Conservation (phyloP, 2,797 vertebrate genomes). For the Cheirogaleus major region DNA sequence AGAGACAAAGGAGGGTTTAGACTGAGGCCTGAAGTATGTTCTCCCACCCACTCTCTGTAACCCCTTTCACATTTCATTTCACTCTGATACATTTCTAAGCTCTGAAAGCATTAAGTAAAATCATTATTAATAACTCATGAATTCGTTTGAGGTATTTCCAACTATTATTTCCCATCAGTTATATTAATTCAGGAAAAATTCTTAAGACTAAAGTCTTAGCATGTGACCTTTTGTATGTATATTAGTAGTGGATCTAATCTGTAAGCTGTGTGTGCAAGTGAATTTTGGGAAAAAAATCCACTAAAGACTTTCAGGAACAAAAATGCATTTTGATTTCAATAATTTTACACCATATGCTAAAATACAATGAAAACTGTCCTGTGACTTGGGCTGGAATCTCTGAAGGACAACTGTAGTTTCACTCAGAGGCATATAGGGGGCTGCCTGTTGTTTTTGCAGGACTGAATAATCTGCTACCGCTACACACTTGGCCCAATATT, state of each 20-base stretch:
- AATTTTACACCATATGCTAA: neutral
- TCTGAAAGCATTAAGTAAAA: neutral
- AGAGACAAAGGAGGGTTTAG: neutral
- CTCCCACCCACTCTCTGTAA: neutral
- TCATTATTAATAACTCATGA: neutral
- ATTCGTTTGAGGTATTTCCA: neutral
- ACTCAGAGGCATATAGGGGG: neutral
- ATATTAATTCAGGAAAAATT: neutral
- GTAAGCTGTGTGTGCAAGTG: neutral
- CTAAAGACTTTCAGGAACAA: neutral
- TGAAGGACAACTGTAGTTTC: neutral
- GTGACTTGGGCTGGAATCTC: neutral
- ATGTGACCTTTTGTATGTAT: neutral
- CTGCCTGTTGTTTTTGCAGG: neutral
- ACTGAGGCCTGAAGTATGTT: neutral
- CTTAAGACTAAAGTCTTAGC: neutral
- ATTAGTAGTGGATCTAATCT: neutral
- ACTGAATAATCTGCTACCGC: neutral
- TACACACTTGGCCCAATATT: neutral
- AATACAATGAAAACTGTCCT: neutral
- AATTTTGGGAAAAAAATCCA: constrained; percentile 13
- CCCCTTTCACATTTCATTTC: neutral
- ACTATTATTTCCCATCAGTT: neutral
- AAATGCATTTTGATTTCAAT: neutral
- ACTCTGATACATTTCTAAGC: neutral